Evolutionary conservation across 2,888 invertebrate genomes (phyloP), one percentile per base, ranked within the genome.

Genomic region (Sminthurinus aureus): DNA sequence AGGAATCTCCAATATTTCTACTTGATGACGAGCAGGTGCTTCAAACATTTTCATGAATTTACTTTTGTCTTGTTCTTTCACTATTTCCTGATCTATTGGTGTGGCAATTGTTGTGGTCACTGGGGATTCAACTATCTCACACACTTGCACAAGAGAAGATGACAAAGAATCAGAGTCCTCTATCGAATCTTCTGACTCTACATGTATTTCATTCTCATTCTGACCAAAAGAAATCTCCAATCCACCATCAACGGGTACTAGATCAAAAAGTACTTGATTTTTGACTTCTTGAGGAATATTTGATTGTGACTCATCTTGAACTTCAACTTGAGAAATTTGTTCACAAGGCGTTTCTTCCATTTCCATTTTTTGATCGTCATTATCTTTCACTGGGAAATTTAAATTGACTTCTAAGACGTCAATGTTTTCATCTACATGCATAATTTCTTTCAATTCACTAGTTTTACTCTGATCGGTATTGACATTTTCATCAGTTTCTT

Each of bases 1-100:
- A 20, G 78, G 78, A 22, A 78, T 64, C 18, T 78, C 78, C 64
- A 78, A 15, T 12, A 76, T 38, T 76, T 76, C 52, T n/a, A 26
- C 76, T 18, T 76, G 76, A 15, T 74, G 74, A 24, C 74, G 26
- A 12, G 26, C 38, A 4, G 74, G 74, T 1, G 18, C 38, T 50
- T 74, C n/a, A 38, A 24, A 15, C 11, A 38, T 38, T 74, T 74
- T 74, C 15, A 74, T 12, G 4, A 13, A 15, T 12, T n/a, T 74
- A 24, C 12, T 74, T 24, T 74, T 26, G 38, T 24, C 22, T 18
- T 74, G 74, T 50, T 74, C 74, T 13, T 20, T 1, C 2, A 69
- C n/a, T 38, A 38, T 38, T 38, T 38, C 38, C 6, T 38, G 38
- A 9, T 69, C 69, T 20, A 69, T 69, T 1, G 38, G 38, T 22